Conservation (phyloP, 2,888 invertebrate species). For the Sinodicranocentrus sp. region DNA sequence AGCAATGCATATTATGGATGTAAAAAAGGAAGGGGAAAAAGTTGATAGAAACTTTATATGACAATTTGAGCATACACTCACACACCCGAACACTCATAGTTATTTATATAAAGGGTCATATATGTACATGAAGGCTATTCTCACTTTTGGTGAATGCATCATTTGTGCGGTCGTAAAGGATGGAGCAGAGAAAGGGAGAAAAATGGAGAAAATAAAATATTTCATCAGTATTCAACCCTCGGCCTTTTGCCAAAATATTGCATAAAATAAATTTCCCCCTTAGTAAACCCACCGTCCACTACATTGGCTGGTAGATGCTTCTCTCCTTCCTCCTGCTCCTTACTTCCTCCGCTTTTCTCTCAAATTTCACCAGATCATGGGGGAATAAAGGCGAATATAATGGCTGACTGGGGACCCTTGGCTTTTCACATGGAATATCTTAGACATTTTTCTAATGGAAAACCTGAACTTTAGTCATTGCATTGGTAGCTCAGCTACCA, state of each 20-base stretch:
- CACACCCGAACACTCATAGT: too few species aligned
- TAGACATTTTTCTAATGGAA: slow-evolving; percentile 52
- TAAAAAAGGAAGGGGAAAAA: too few species aligned
- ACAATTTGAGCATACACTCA: too few species aligned
- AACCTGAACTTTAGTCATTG: slow-evolving; percentile 45
- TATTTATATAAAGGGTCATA: too few species aligned
- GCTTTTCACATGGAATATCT: slow-evolving; percentile 45
- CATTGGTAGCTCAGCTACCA: slow-evolving; percentile 1
- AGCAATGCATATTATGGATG: too few species aligned
- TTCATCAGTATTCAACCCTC: slow-evolving; percentile 68
- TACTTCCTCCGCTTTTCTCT: slow-evolving; percentile 16
- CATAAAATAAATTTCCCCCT: slow-evolving; percentile 59
- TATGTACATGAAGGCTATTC: neutral
- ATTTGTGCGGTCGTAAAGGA: slow-evolving; percentile 1
- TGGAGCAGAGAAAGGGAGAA: slow-evolving; percentile 11
- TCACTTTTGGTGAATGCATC: slow-evolving; percentile 17
- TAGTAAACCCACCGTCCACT: slow-evolving; percentile 45
- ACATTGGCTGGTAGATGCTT: slow-evolving; percentile 18
- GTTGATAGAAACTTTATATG: too few species aligned
- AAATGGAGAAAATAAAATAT: slow-evolving; percentile 57
- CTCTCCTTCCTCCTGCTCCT: neutral
- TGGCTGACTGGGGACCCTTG: slow-evolving; percentile 50
- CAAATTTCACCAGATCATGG: slow-evolving; percentile 51
- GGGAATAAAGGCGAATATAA: slow-evolving; percentile 54
- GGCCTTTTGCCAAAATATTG: slow-evolving; percentile 66